Evolutionary conservation across 2,888 invertebrate species (phyloP).

Genomic region (Rhagophthalmus giganteus): DNA sequence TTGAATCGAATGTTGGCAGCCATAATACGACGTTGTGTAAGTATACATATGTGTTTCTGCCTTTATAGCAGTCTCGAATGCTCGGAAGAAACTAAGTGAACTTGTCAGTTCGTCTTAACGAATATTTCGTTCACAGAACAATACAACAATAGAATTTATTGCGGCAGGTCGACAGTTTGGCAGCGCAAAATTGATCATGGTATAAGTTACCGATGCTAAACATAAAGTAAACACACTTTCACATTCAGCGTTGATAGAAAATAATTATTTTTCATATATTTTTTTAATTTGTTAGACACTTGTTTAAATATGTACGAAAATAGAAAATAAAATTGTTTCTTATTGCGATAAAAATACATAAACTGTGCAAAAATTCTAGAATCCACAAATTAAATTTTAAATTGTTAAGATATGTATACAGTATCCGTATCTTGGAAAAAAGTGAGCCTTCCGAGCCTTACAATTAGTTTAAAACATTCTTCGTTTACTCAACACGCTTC

Average conservation of each 20-base stretch:
- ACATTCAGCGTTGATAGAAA: background rate
- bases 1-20: conserved; percentile 10
- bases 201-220: conserved; percentile 17
- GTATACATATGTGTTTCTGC: conserved; percentile 16
- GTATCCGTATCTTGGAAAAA: too few species aligned
- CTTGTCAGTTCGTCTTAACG: conserved; percentile 48
- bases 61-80: conserved; percentile 18
- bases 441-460: too few species aligned
- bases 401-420: too few species aligned
- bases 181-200: conserved; percentile 46
- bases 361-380: too few species aligned
- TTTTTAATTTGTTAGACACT: too few species aligned
- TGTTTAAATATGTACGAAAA: too few species aligned
- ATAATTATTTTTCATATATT: too few species aligned
- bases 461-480: too few species aligned
- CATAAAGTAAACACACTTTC: conserved; percentile 11
- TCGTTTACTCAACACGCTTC: too few species aligned
- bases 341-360: too few species aligned
- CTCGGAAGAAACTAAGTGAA: conserved; percentile 44
- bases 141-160: conserved; percentile 48
- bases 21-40: conserved; percentile 16
- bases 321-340: too few species aligned
- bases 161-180: conserved; percentile 45
- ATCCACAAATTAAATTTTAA: too few species aligned
- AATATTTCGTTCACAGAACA: conserved; percentile 47